Base-by-base conservation (phyloP, 2,113 vertebrate genomes). In the Forbesichthys papilliferus region DNA sequence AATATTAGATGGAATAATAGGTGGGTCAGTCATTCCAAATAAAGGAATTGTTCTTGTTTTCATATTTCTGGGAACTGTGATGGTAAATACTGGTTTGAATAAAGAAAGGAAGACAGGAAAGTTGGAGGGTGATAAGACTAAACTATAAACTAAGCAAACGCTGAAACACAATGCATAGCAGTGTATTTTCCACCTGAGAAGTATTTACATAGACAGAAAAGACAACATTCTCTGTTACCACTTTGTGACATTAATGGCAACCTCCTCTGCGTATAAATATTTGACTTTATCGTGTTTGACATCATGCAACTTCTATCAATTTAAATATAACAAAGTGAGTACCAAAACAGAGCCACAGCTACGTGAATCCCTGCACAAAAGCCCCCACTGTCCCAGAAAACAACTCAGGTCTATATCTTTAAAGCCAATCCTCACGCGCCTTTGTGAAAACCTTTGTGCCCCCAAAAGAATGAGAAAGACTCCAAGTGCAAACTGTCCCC, bases 161-260 rank as follows among this genome's bases (percentile, higher is more conserved):
- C 52, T 67, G 52, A 86, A 82, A 85, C 70, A 71, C 67, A 75
- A 92, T 91, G 92, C 87, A 92, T 91, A 91, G 90, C 90, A 88
- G 87, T 91, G 86, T 88, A 82, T 88, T 85, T 91, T 93, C 84
- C 91, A 92, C 90, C 91, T 92, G 91, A 92, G 89, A 92, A 91
- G 88, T 87, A 80, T 84, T 83, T 82, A 81, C 87, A 84, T 78
- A 86, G 73, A 88, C 78, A 90, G 78, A 84, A 83, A 83, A 83
- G 70, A 86, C 72, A 79, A 85, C 82, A 79, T 84, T 87, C 74
- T 62, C 65, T 71, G 10, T 58, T 74, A 27, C 66, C 61, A 61
- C 57, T 54, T 49, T 52, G 65, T 69, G 60, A 84, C 77, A 73
- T 72, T 47, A 60, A 74, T 48, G 80, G 16, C 20, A n/a, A 63